A percentile compares a stretch with the other conserved stretches of the same genome.
These are phyloP conservation scores for Cinclus cinclus DNA, from an alignment of 2,113 vertebrate species.

Conservation along the genomic window DNA sequence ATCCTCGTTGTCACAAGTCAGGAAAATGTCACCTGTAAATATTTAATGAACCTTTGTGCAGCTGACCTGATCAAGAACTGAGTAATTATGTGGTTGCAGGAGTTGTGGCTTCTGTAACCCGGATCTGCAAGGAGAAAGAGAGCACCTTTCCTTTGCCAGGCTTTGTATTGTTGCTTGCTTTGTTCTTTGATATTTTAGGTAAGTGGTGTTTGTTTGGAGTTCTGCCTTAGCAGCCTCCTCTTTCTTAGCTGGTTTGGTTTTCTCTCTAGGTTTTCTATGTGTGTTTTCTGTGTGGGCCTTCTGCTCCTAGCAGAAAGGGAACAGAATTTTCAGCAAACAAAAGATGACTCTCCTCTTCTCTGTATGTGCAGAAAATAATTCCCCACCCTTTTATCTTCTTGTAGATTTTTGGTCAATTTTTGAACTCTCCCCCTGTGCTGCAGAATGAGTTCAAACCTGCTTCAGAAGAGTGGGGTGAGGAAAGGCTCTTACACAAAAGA, in stretches of 20 bases:
- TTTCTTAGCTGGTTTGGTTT: neutral
- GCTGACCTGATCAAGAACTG: neutral
- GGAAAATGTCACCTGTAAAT: conserved; percentile 56
- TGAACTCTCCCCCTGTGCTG: neutral
- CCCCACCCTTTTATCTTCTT: neutral
- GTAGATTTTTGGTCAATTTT: neutral
- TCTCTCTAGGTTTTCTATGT: neutral
- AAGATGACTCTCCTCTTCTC: neutral
- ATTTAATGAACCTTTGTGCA: conserved; percentile 61
- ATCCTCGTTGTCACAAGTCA: conserved; percentile 37
- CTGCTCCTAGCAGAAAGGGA: neutral
- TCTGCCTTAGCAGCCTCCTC: neutral
- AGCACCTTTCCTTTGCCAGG: neutral
- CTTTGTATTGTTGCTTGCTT: neutral
- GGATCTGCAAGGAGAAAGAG: neutral
- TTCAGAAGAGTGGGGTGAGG: neutral
- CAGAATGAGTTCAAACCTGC: neutral
- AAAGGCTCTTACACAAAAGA: neutral
- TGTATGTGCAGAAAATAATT: neutral
- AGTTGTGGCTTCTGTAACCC: neutral
- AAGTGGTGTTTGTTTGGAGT: neutral
- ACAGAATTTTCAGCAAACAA: neutral
- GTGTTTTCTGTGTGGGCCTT: neutral
- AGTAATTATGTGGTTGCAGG: neutral
- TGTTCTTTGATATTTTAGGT: neutral